Conservation (phyloP, 2,113 vertebrate species). For the Entosphenus tridentatus region DNA sequence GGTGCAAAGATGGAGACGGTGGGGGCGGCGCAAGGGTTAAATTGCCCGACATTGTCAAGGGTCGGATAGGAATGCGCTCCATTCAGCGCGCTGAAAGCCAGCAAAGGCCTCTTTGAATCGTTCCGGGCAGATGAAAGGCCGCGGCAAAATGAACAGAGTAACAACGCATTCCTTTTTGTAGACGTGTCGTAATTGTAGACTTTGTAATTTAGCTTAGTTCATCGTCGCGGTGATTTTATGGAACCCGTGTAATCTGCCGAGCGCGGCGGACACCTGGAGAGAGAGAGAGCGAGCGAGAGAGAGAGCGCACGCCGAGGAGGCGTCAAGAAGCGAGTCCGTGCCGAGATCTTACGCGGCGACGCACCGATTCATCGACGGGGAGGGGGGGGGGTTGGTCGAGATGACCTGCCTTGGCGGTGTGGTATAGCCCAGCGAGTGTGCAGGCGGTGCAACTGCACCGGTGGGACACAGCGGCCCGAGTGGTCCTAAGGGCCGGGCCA, state of each 20-base stretch:
- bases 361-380: no score
- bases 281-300: background rate
- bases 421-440: no score
- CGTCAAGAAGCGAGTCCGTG: no score
- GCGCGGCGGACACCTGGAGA: background rate
- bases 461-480: no score
- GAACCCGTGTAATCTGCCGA: background rate
- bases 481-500: no score
- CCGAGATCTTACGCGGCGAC: no score
- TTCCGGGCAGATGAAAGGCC: conserved; percentile 2
- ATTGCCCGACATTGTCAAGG: conserved; percentile 4
- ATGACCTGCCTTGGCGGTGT: no score
- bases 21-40: conserved; percentile 5
- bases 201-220: conserved; percentile 6
- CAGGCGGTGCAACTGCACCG: no score
- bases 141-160: conserved; percentile 6
- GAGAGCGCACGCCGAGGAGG: no score
- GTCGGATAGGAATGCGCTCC: conserved; percentile 3
- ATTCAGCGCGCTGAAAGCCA: conserved; percentile 4
- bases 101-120: conserved; percentile 5
- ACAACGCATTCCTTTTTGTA: conserved; percentile 5
- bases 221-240: conserved; percentile 4
- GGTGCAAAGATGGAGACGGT: background rate
- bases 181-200: conserved; percentile 7
- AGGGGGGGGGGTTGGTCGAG: no score